Evolutionary conservation across 2,888 invertebrate species (phyloP), one percentile per base, ranked within the genome.

Genomic region (Frankliniella intonsa): DNA sequence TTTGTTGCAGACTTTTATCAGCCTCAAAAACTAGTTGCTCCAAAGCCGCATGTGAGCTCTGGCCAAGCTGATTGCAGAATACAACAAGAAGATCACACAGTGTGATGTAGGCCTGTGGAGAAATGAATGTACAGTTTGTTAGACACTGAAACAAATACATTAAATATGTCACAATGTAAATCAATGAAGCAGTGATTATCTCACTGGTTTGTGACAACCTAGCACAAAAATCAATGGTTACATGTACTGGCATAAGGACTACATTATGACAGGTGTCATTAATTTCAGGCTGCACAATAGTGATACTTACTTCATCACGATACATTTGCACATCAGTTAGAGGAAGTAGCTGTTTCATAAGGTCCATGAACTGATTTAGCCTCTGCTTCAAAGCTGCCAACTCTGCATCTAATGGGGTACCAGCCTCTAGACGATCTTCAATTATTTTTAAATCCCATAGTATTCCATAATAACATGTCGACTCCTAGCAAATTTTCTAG

Each of bases 11-110:
- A 82, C 90, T 91, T 85, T 91, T 89, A 87, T 96, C 96, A 0
- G 97, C 94, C 87, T 94, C 94, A 87, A 93, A 94, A 83, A 95
- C 93, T 82, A 98, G 90, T 84, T 91, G 87, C 79, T 86, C 85
- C 51, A 90, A 84, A 5, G 85, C 85, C 8, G 90, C 86, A 85
- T 89, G 85, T 89, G 87, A 3, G 89, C 88, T 83, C 84, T 86
- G 83, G 17, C 87, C 88, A 85, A 97, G 88, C 86, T 96, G 95
- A 88, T 94, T 94, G 86, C 97, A 96, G 90, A 98, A 99, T 85
- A 97, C 92, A 22, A 99, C 94, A 85, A 99, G 90, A 85, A 97
- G 90, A 90, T 99, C 99, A 89, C 99, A 99, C 82, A 99, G 92
- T n/a, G 95, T 95, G 83, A 95, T 93, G 89, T 97, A 99, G 0